phyloP scores from a whole-genome alignment of 1,140 invertebrate species.

The Lethrus apterus region DNA sequence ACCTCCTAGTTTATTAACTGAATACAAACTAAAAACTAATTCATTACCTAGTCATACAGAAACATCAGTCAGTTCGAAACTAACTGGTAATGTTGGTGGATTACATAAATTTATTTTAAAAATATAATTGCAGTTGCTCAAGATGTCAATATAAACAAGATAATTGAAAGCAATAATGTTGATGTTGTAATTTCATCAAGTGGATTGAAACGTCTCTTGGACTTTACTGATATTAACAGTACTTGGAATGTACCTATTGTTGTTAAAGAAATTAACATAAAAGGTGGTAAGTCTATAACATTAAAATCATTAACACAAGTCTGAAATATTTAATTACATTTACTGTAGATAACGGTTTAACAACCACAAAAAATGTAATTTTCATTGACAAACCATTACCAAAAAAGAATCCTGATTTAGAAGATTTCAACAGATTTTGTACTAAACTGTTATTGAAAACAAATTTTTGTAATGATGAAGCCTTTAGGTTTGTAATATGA shows the following conservation, averaged over 20 bases:
- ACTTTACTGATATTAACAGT: constrained; percentile 35
- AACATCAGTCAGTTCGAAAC: constrained; percentile 21
- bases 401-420: constrained; percentile 26
- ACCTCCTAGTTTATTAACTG: constrained; percentile 20
- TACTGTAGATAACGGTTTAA: constrained; percentile 22
- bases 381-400: constrained; percentile 44
- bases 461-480: constrained; percentile 27
- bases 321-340: constrained; percentile 1
- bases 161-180: constrained; percentile 35
- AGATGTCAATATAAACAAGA: constrained; percentile 39
- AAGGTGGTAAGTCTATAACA: constrained; percentile 17
- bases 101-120: neutral
- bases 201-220: constrained; percentile 41
- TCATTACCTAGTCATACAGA: constrained; percentile 9
- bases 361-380: constrained; percentile 37
- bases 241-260: constrained; percentile 42
- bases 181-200: constrained; percentile 45
- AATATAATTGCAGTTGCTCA: constrained; percentile 36
- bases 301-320: constrained; percentile 3
- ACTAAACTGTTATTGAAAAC: constrained; percentile 40
- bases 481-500: constrained; percentile 22
- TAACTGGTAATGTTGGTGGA: constrained; percentile 17
- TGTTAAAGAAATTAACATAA: constrained; percentile 34
- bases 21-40: constrained; percentile 13
- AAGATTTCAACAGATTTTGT: constrained; percentile 38